Evolutionary conservation across 2,113 vertebrate species (phyloP).

Genomic region (Oryzias celebensis): DNA sequence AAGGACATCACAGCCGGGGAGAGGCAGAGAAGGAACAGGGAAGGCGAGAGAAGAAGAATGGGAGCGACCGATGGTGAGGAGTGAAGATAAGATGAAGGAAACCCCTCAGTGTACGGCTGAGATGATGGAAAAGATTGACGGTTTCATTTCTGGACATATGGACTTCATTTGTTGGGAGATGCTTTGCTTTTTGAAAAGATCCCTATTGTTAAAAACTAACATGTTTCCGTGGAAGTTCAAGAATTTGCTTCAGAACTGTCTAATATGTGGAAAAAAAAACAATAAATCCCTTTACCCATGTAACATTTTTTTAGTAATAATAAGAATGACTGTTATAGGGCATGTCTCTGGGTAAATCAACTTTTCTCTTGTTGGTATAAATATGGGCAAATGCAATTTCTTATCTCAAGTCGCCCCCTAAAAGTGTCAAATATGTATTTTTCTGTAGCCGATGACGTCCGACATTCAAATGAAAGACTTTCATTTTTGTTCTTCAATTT

Average conservation of each 20-base stretch:
- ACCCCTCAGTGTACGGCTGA: conserved; percentile 31
- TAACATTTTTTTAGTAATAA: no score
- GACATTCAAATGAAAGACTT: no score
- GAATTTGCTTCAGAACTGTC: neutral
- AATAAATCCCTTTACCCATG: no score
- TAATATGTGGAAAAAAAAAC: no score
- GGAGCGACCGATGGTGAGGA: conserved; percentile 25
- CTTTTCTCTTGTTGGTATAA: no score
- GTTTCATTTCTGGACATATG: conserved; percentile 27
- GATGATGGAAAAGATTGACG: conserved; percentile 11
- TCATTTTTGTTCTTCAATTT: no score
- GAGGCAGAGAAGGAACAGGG: conserved; percentile 36
- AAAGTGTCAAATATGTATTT: no score
- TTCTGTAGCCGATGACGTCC: no score
- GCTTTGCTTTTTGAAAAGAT: conserved; percentile 5
- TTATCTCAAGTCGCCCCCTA: no score
- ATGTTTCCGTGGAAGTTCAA: neutral
- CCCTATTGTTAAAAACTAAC: conserved; percentile 20
- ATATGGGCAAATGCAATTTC: no score
- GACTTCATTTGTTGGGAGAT: conserved; percentile 27
- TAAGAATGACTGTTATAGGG: no score
- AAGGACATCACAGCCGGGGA: conserved; percentile 77
- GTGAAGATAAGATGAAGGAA: conserved; percentile 43
- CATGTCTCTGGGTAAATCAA: no score
- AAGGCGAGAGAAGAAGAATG: conserved; percentile 40